Conservation (phyloP, 2,797 vertebrate species). For the Threskiornis aethiopicus region DNA sequence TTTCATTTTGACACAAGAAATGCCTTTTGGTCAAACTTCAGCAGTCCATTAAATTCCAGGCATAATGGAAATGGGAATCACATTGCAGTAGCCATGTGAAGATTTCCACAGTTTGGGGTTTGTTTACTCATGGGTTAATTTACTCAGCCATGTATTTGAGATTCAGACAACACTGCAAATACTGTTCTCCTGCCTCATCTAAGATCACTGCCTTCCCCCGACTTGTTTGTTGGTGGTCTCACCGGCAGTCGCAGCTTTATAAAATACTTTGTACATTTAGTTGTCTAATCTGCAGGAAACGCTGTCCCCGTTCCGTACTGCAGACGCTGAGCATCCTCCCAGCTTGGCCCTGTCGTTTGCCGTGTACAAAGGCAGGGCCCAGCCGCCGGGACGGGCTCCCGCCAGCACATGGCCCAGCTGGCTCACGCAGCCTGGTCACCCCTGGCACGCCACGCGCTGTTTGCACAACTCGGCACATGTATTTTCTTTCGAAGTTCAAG, state of each 20-base stretch:
- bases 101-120: slow-evolving; percentile 27
- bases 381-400: neutral
- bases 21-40: slow-evolving; percentile 63
- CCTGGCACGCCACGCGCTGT: neutral
- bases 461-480: neutral
- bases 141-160: neutral
- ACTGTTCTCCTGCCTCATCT: neutral
- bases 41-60: slow-evolving; percentile 52
- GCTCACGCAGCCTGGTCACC: neutral
- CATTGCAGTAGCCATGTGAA: slow-evolving; percentile 24
- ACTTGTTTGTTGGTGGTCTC: neutral
- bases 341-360: too few species aligned
- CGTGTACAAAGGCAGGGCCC: neutral
- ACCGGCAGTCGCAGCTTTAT: neutral
- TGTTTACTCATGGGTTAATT: slow-evolving; percentile 50
- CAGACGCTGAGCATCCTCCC: neutral
- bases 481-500: neutral
- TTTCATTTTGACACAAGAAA: slow-evolving; percentile 67
- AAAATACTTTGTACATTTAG: neutral
- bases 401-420: neutral
- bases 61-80: slow-evolving; percentile 43
- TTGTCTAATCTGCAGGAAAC: neutral
- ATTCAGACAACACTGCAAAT: neutral
- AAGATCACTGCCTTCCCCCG: neutral
- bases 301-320: fast-evolving